Evolutionary conservation across 2,797 vertebrate genomes (phyloP).

Genomic region (Trachurus trachurus): DNA sequence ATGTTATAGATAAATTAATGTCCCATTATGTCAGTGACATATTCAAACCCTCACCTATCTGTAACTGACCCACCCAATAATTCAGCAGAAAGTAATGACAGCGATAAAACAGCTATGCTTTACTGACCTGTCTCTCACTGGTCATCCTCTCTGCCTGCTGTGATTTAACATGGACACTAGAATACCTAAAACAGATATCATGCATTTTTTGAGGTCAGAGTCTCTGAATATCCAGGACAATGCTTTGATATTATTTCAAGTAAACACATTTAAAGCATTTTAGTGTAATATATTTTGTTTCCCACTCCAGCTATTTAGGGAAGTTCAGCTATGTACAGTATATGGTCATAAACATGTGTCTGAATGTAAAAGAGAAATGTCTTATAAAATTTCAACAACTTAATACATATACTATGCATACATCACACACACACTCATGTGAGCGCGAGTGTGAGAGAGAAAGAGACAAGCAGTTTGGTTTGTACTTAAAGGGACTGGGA

Average conservation of each 20-base stretch:
- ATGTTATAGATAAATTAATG: conserved; percentile 59
- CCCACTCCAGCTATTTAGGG: not conserved
- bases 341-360: not conserved
- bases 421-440: not conserved
- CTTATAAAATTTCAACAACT: not conserved
- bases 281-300: not conserved
- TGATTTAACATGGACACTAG: conserved; percentile 70
- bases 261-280: not conserved
- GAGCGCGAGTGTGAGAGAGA: not conserved
- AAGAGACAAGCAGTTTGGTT: conserved; percentile 41
- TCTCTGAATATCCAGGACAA: not conserved
- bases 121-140: conserved; percentile 64
- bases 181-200: conserved; percentile 61
- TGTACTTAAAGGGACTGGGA: conserved; percentile 52
- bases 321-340: not conserved
- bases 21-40: conserved; percentile 47
- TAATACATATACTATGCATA: not conserved
- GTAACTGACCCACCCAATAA: conserved; percentile 47
- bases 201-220: conserved; percentile 33
- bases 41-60: conserved; percentile 51
- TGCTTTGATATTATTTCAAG: not conserved
- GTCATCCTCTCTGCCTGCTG: conserved; percentile 60
- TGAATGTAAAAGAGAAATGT: not conserved
- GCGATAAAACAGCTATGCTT: conserved; percentile 62
- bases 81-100: conserved; percentile 49